These are phyloP conservation scores for Fulmarus glacialis DNA, from an alignment of 2,113 vertebrate genomes.

Conservation along the genomic window DNA sequence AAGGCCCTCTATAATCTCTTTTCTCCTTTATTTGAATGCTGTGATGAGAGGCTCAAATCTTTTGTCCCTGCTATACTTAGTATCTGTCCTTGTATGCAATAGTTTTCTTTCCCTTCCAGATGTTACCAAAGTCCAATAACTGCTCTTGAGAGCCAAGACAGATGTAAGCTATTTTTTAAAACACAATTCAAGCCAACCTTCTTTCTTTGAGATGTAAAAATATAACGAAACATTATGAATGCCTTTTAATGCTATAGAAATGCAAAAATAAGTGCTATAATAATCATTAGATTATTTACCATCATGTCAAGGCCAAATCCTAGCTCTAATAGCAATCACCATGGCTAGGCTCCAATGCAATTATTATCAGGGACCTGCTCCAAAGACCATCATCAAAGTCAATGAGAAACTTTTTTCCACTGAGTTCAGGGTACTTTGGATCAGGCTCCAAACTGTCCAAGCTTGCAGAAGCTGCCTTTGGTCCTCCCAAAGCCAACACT, in stretches of 20 bases:
- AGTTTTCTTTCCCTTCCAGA: slow-evolving; percentile 50
- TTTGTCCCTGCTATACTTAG: slow-evolving; percentile 53
- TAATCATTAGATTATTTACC: slow-evolving; percentile 43
- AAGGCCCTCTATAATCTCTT: neutral
- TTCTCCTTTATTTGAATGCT: neutral
- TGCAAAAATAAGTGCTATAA: slow-evolving; percentile 29
- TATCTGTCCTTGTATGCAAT: neutral
- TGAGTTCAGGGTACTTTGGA: neutral
- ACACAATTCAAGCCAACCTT: slow-evolving; percentile 35
- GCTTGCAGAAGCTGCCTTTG: neutral
- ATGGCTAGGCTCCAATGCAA: slow-evolving; percentile 7
- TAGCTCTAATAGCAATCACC: neutral
- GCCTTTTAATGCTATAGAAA: slow-evolving; percentile 60
- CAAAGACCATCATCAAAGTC: slow-evolving; percentile 34
- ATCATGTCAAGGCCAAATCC: slow-evolving; percentile 28
- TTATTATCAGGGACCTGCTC: slow-evolving; percentile 40
- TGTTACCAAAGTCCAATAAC: slow-evolving; percentile 45
- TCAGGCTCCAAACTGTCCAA: neutral
- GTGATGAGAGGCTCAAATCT: neutral
- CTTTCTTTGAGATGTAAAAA: slow-evolving; percentile 58
- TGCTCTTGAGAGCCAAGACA: slow-evolving; percentile 59
- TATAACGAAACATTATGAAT: slow-evolving; percentile 47
- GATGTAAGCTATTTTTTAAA: slow-evolving; percentile 62
- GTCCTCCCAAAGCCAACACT: neutral
- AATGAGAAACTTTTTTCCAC: slow-evolving; percentile 3